A percentile compares a stretch with the other conserved stretches of the same genome.
Evolutionary conservation across 2,113 vertebrate species (phyloP).

Genomic region (Thamnophis sirtalis): DNA sequence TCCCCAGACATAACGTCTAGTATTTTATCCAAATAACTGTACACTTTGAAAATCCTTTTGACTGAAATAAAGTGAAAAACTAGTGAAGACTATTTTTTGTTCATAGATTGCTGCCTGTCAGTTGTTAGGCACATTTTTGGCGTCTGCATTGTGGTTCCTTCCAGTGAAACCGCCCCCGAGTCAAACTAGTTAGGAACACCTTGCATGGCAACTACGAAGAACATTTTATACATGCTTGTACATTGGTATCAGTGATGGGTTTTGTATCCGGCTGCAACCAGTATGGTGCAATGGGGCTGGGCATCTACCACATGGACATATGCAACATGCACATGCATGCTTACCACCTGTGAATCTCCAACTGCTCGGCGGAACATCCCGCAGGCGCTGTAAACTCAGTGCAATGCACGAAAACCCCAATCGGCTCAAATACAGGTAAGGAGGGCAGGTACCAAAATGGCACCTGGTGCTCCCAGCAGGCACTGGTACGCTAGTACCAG

Average conservation of each 20-base stretch:
- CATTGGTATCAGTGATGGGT: neutral
- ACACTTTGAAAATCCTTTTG: constrained; percentile 66
- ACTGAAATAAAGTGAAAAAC: constrained; percentile 71
- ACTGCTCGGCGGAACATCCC: no score
- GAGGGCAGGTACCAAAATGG: no score
- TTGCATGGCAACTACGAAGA: neutral
- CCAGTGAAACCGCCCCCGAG: neutral
- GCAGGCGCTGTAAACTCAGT: no score
- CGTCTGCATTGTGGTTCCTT: neutral
- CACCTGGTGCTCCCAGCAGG: no score
- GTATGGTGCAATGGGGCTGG: no score
- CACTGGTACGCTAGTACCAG: no score
- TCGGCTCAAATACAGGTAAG: no score
- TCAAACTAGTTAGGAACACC: neutral
- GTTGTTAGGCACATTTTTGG: neutral
- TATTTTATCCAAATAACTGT: constrained; percentile 79
- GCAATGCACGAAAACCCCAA: no score
- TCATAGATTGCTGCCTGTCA: constrained; percentile 26
- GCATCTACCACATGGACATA: no score
- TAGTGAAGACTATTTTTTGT: constrained; percentile 39
- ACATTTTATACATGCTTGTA: neutral
- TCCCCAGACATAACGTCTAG: constrained; percentile 47
- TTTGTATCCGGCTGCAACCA: no score
- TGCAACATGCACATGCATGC: no score
- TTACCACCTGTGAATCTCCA: no score